Evolutionary conservation across 2,888 invertebrate species (phyloP).

Genomic region (Macrophya annulata): DNA sequence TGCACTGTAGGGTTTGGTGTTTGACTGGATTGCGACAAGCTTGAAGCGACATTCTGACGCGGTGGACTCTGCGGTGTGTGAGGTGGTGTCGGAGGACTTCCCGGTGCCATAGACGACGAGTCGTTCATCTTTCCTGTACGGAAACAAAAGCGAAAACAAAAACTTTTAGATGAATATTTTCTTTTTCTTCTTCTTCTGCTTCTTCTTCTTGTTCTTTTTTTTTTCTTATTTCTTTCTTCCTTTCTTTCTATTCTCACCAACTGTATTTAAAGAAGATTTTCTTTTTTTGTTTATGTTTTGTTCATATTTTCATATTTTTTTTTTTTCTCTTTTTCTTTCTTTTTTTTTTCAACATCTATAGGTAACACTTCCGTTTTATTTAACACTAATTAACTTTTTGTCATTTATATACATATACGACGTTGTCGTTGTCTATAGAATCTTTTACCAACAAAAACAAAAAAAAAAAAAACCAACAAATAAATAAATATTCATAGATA

Average conservation of each 20-base stretch:
- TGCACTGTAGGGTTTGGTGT: conserved; percentile 70
- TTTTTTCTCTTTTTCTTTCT: not conserved
- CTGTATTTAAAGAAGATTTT: not conserved
- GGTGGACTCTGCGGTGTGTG: conserved; percentile 78
- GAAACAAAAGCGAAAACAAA: conserved; percentile 48
- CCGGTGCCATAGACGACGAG: conserved; percentile 77
- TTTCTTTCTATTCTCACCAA: not conserved
- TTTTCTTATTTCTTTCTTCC: not conserved
- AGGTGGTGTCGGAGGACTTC: conserved; percentile 78
- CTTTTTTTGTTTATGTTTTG: not conserved
- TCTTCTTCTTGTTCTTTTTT: not conserved
- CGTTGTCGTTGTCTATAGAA: not conserved
- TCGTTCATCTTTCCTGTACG: conserved; percentile 75
- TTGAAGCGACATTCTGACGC: conserved; percentile 70
- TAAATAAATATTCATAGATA: not conserved
- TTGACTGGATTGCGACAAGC: conserved; percentile 72
- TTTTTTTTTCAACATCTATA: not conserved
- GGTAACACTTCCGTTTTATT: not conserved
- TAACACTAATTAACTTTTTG: not conserved
- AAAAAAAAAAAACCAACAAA: not conserved
- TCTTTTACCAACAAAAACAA: not conserved
- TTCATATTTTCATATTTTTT: not conserved
- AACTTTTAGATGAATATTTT: not conserved
- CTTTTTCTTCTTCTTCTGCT: not conserved
- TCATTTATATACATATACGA: not conserved